Conservation (phyloP, 1,140 invertebrate species). For the Drosophila ohnishii region DNA sequence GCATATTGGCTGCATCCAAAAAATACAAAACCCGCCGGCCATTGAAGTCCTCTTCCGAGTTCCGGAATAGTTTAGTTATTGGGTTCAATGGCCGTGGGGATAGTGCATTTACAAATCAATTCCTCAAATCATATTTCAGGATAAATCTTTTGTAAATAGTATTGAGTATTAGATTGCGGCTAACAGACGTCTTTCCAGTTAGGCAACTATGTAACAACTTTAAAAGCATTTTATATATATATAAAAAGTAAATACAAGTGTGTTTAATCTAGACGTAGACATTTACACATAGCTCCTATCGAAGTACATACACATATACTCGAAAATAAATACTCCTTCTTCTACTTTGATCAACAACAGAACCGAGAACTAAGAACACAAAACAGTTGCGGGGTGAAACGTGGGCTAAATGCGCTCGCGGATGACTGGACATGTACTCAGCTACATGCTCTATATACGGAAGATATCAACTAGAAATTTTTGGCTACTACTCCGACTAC, state of each 20-base stretch:
- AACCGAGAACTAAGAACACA: slow-evolving; percentile 50
- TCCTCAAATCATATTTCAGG: slow-evolving; percentile 77
- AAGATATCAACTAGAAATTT: slow-evolving; percentile 58
- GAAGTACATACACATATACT: slow-evolving; percentile 37
- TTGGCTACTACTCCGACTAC: slow-evolving; percentile 70
- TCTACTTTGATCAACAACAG: slow-evolving; percentile 43
- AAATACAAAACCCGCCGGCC: slow-evolving; percentile 25
- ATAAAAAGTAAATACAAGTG: slow-evolving; percentile 32
- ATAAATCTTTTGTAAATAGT: slow-evolving; percentile 72
- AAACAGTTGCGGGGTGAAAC: slow-evolving; percentile 23
- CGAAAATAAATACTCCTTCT: slow-evolving; percentile 67
- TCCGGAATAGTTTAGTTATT: slow-evolving; percentile 7
- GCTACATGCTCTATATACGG: slow-evolving; percentile 37
- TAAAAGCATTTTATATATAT: slow-evolving; percentile 48
- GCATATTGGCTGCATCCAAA: slow-evolving; percentile 39
- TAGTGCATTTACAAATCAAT: slow-evolving; percentile 68
- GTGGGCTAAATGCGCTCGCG: slow-evolving; percentile 31
- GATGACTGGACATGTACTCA: slow-evolving; percentile 18
- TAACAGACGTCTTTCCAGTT: slow-evolving; percentile 31
- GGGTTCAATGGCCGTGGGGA: slow-evolving; percentile 25
- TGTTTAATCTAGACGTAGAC: slow-evolving; percentile 40
- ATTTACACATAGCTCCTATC: slow-evolving; percentile 45
- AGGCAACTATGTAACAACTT: slow-evolving; percentile 52
- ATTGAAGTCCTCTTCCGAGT: not conserved
- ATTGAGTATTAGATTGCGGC: slow-evolving; percentile 45